Evolutionary conservation across 1,140 invertebrate genomes (phyloP), one percentile per base, ranked within the genome.

Genomic region (Drosophila aff.): DNA sequence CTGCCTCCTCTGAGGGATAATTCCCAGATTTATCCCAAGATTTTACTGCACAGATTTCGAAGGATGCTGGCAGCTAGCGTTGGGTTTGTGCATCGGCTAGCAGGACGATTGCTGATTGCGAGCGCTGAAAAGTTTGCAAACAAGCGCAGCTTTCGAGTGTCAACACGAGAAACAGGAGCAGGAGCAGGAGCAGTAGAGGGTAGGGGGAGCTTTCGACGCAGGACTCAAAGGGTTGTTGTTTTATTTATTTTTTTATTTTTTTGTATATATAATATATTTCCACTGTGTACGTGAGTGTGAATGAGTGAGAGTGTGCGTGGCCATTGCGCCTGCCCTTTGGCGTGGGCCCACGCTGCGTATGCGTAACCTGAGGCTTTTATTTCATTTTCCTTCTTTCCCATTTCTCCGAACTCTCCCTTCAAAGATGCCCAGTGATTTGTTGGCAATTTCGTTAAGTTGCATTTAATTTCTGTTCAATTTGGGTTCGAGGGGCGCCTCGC

Each of bases 71-170:
- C 15, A 23, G 52, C 52, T 49, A 40, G 65, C 57, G 26, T 33
- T 36, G 26, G 83, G 84, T 87, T 87, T 7, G 38, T 49, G 80
- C 78, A 81, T 52, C 31, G 36, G 66, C 81, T 87, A 84, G 69
- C 41, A 26, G 43, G 40, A 28, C 47, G 50, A 50, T 16, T 18
- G 33, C 31, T 46, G 47, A 62, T 18, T 33, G 40, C 40, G 33
- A 71, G 49, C 44, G 21, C 75, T 53, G 21, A 60, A 86, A 87
- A 82, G 83, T 86, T 87, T 77, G 71, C 83, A 66, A 66, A 52
- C 55, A 68, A 38, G 59, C 31, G 62, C 75, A 85, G 82, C 83
- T 86, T 86, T 87, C 67, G 40, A 57, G 69, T 72, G 66, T 77
- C 69, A 67, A 58, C 52, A 62, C 11, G 10, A 50, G 10, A 18